Evolutionary conservation across 1,140 invertebrate genomes (phyloP), one percentile per base, ranked within the genome.

Genomic region (Dryas iulia): DNA sequence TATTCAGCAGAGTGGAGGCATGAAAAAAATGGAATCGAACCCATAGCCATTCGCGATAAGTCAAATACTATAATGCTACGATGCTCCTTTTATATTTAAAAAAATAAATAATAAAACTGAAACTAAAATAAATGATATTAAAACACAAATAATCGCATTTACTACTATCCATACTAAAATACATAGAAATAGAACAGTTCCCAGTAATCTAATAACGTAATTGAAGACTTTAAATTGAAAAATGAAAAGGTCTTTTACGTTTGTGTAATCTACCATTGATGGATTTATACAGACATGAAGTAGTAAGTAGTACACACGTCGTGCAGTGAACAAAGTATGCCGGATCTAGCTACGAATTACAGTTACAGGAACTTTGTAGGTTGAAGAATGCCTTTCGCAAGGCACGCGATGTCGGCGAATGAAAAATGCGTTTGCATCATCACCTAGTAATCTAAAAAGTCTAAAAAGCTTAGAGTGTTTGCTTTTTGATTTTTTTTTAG

Each of bases 261-360:
- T 47, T 47, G 18, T 47, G 18, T 47, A 47, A 47, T 18, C 39
- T 56, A 56, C 53, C 24, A 56, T 56, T 26, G 53, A 56, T 25
- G 24, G 53, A 56, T 56, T 56, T 56, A 56, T 24, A 56, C 24
- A 3, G 53, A 56, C 53, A 14, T 25, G 11, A 56, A 10, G 18
- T 53, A 25, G 23, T 56, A 56, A 21, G n/a, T n/a, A 24, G n/a
- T 23, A n/a, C 4, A 21, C 23, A 25, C 0, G 3, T 54, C 52
- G 23, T 8, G 53, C 24, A 5, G 53, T 56, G 24, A 56, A 56
- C 53, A 56, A n/a, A 56, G 53, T 56, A 23, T 56, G 28, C 61
- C 52, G 61, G 61, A 63, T 54, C 61, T 63, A 5, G 61, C 52
- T 28, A 33, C 52, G 52, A 63, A 63, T 63, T 63, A 63, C 52